These are phyloP conservation scores for Hippocampus kuda DNA, from an alignment of 2,797 vertebrate genomes.

Conservation along the genomic window DNA sequence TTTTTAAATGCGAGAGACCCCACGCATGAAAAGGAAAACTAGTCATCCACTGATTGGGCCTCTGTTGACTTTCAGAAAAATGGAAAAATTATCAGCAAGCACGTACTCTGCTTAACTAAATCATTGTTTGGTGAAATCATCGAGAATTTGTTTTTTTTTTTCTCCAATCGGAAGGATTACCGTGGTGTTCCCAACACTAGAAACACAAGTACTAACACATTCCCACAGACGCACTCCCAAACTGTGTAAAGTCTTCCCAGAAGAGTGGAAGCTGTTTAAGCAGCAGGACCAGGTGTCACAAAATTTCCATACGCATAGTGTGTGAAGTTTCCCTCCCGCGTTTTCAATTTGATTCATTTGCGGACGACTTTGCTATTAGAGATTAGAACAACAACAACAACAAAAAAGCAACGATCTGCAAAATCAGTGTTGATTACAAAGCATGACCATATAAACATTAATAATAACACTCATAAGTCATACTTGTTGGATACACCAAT, in stretches of 20 bases:
- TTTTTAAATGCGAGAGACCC: too few species aligned
- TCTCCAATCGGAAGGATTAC: background rate
- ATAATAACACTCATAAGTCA: constrained; percentile 29
- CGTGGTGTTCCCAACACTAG: background rate
- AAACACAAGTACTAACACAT: background rate
- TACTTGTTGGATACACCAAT: constrained; percentile 26
- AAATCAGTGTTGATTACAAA: constrained; percentile 45
- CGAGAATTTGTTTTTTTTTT: background rate
- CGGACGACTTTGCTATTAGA: constrained; percentile 28
- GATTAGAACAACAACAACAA: too few species aligned
- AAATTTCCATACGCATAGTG: background rate
- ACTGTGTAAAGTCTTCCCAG: background rate
- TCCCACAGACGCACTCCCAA: background rate
- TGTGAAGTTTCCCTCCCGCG: constrained; percentile 6
- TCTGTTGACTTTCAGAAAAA: too few species aligned
- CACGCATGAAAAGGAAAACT: too few species aligned
- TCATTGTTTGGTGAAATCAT: too few species aligned
- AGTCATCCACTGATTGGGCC: too few species aligned
- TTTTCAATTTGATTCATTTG: constrained; percentile 15
- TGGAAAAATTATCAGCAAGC: too few species aligned
- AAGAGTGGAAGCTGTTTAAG: background rate
- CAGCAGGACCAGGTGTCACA: background rate
- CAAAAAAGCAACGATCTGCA: constrained; percentile 13
- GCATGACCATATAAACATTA: constrained; percentile 18
- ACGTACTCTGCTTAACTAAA: too few species aligned